Conservation (phyloP, 2,888 invertebrate genomes). For the Caenorhabditis becei region DNA sequence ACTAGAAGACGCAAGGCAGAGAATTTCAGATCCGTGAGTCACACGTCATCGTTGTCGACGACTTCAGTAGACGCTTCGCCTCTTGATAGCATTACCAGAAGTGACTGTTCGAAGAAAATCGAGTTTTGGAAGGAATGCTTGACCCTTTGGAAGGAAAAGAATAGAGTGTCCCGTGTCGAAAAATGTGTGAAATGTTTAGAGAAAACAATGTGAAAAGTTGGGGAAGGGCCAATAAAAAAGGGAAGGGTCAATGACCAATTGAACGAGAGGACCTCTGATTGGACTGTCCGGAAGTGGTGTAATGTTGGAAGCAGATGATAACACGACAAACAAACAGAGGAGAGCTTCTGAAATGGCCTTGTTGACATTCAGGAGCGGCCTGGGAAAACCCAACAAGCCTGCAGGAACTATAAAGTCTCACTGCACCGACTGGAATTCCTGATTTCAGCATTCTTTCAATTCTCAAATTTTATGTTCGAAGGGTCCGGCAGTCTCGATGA, state of each 20-base stretch:
- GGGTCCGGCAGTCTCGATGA: not conserved
- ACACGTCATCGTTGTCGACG: not conserved
- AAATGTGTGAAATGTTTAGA: conserved; percentile 24
- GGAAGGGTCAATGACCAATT: conserved; percentile 32
- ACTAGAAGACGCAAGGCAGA: not conserved
- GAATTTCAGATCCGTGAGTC: conserved; percentile 15
- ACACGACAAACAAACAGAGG: not conserved
- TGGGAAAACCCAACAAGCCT: not conserved
- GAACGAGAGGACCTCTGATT: not conserved
- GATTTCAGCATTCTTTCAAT: not conserved
- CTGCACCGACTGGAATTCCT: not conserved
- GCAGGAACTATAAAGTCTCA: not conserved
- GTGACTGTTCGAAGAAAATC: conserved; percentile 6
- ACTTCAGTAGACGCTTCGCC: not conserved
- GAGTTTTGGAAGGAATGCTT: conserved; percentile 21
- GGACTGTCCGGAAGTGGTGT: conserved; percentile 6
- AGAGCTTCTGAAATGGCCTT: not conserved
- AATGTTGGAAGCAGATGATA: not conserved
- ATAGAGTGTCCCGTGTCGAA: not conserved
- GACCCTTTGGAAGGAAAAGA: conserved; percentile 18
- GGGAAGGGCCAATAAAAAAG: conserved; percentile 4
- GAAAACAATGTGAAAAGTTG: conserved; percentile 15
- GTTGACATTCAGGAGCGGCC: too few relatives aligned
- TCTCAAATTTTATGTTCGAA: not conserved
- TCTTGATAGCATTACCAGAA: conserved; percentile 6